Evolutionary conservation across 2,888 invertebrate species (phyloP), one percentile per base, ranked within the genome.

Genomic region (Incurvaria masculella): DNA sequence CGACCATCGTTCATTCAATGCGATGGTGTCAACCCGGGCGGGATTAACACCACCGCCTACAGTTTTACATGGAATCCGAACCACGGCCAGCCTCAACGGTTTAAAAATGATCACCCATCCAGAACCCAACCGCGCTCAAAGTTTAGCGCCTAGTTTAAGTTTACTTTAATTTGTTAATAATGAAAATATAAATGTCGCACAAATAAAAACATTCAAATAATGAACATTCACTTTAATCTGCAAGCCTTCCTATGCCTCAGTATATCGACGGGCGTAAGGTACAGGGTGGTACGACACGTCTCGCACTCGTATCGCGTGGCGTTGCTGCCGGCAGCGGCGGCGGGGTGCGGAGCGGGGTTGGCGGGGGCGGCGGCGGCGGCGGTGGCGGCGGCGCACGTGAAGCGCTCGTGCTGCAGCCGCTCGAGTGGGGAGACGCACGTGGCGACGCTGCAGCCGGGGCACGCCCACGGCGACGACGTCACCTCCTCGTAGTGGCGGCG

Each of bases 231-330:
- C 66, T 72, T 66, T 52, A 59, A 60, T 54, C 65, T 66, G 67
- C 86, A 86, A 56, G 69, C 73, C 60, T 85, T 90, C 63, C 86
- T 92, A 72, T 97, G 96, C 59, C 84, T 89, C 52, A 96, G 79
- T 64, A 94, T 88, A 65, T 96, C 94, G 19, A 90, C 88, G 4
- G 91, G 86, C 11, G 89, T 88, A 54, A 94, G 70, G 58, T 82
- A 79, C 49, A 94, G 67, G 4, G 79, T 81, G 56, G 84, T 73
- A 2, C 81, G 72, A 68, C 97, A 97, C 56, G 67, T 78, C 10
- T 82, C 73, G 65, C 97, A 97, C 55, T 81, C 81, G 69, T 84
- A 93, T 41, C 80, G 71, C 63, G 81, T 81, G 1, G 81, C 73
- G 53, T 53, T 49, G 55, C 51, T 53, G 14, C 44, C 46, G 2